Base-by-base conservation (phyloP, 2,797 vertebrate genomes). In the Linurgus olivaceus region DNA sequence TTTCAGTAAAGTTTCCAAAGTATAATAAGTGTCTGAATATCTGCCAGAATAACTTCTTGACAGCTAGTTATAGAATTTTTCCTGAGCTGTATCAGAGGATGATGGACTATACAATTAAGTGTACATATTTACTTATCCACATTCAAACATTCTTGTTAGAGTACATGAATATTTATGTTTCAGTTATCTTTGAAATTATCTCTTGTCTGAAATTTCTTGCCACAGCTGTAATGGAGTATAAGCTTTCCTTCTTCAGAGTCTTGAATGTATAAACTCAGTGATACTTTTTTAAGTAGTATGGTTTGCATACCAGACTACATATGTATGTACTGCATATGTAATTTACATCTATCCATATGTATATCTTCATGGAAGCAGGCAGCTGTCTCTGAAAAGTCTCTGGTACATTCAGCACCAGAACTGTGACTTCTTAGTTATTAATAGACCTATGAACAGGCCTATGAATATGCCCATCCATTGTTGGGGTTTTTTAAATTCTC, bases 321-420 rank as follows among this genome's bases (percentile, higher is more conserved):
- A 93, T 88, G 54, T 52, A 71, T 47, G 26, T 63, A 40, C 16
- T 44, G 9, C n/a, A 29, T 72, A 51, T 54, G 20, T 11, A 84
- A 57, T 95, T 97, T 91, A 61, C 77, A 81, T 76, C 85, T 90
- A 86, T 95, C 68, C 90, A 68, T 97, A 94, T 96, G 84, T 62
- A 94, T 85, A 76, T 88, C 37, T 52, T 89, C 76, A 61, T 37
- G 13, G 37, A 81, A 85, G 19, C 67, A 40, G 42, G 48, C 88
- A 82, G 25, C 50, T 94, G 38, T 93, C 61, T 95, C 67, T 86
- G 62, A 89, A 96, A 94, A 93, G 63, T 21, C 28, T 86, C 44
- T 29, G 92, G 33, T 48, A 94, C 94, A 94, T 80, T 81, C 76
- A 94, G 70, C 76, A 79, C 40, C 93, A 95, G 42, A 90, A 94